A percentile compares a stretch with the other conserved stretches of the same genome.
Evolutionary conservation across 2,797 vertebrate species (phyloP).

Genomic region (Oreochromis mossambicus): DNA sequence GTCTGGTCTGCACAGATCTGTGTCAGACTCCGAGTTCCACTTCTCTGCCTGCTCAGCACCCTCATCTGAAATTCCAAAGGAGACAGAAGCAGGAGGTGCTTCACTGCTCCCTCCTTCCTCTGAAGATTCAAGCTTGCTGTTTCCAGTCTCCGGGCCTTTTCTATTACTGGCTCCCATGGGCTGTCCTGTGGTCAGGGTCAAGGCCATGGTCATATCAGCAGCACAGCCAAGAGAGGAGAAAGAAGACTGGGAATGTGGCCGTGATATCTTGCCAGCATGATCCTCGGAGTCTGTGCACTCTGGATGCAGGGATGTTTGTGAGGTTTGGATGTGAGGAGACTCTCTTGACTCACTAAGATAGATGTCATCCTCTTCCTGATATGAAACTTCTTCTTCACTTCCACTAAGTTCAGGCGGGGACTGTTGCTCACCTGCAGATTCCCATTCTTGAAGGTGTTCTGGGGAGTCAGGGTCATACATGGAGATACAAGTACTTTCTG

Average conservation of each 20-base stretch:
- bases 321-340: constrained; percentile 20
- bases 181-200: constrained; percentile 48
- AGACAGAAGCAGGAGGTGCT: constrained; percentile 88
- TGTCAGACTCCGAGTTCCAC: constrained; percentile 79
- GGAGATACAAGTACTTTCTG: constrained; percentile 20
- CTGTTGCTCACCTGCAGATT: constrained; percentile 68
- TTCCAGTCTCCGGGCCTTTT: constrained; percentile 32
- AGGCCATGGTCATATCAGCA: constrained; percentile 53
- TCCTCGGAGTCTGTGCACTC: constrained; percentile 7
- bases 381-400: constrained; percentile 31
- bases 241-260: constrained; percentile 51
- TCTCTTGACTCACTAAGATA: constrained; percentile 34
- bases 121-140: constrained; percentile 83
- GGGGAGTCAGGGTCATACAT: constrained; percentile 35
- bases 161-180: constrained; percentile 41
- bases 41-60: constrained; percentile 85
- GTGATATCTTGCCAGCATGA: constrained; percentile 44
- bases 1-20: constrained; percentile 84
- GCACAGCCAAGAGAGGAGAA: constrained; percentile 43
- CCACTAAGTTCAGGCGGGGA: constrained; percentile 61
- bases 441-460: constrained; percentile 39
- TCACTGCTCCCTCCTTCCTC: constrained; percentile 82
- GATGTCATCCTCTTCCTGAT: constrained; percentile 30
- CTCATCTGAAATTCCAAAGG: constrained; percentile 88
- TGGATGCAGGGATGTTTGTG: constrained; percentile 59